Evolutionary conservation across 2,888 invertebrate genomes (phyloP).

Genomic region (Diarsia dahlii): DNA sequence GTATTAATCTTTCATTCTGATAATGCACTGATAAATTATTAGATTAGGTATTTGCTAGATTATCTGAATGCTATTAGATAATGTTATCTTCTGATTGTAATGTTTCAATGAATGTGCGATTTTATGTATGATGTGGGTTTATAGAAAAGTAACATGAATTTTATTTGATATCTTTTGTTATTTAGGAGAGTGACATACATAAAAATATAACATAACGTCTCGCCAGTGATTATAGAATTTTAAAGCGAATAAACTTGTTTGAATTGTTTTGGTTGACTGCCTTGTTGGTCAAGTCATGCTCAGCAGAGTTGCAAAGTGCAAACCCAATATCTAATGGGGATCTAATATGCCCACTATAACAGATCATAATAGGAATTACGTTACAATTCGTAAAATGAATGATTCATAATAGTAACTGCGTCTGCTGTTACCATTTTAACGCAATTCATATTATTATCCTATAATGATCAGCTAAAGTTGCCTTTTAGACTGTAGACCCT

Average conservation of each 20-base stretch:
- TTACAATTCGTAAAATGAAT: too few species aligned
- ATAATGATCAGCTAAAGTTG: too few species aligned
- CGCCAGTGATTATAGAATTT: not conserved
- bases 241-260: not conserved
- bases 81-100: constrained; percentile 18
- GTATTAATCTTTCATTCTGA: constrained; percentile 24
- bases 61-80: constrained; percentile 24
- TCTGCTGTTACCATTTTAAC: too few species aligned
- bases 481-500: too few species aligned
- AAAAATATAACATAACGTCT: not conserved
- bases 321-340: too few species aligned
- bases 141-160: not conserved
- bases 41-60: constrained; percentile 33
- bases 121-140: not conserved
- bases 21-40: constrained; percentile 23
- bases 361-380: too few species aligned
- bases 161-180: not conserved
- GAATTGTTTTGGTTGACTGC: not conserved
- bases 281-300: too few species aligned
- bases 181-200: not conserved
- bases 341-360: too few species aligned
- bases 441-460: too few species aligned
- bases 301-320: too few species aligned
- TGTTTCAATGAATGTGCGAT: constrained; percentile 30
- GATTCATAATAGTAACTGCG: too few species aligned